A percentile compares a stretch with the other conserved stretches of the same genome.
phyloP scores from a whole-genome alignment of 2,113 vertebrate species.

The Rafetus swinhoei region DNA sequence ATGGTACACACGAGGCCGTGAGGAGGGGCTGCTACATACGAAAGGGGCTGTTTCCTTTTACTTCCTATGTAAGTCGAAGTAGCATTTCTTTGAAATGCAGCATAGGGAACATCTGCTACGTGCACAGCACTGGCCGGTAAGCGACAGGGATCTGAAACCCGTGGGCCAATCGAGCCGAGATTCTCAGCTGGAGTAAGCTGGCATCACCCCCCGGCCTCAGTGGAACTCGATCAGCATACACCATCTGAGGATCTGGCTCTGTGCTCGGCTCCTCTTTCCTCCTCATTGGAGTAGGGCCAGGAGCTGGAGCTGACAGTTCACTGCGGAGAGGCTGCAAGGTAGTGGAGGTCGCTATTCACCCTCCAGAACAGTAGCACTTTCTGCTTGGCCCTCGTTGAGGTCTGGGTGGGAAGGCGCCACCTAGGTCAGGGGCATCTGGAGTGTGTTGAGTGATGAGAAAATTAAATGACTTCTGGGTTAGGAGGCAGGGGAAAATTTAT shows the following conservation, averaged over 20 bases:
- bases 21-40: neutral
- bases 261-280: neutral
- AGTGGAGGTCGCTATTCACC: neutral
- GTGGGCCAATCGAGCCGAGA: neutral
- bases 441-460: neutral
- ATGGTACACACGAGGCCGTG: neutral
- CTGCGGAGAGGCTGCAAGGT: neutral
- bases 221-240: neutral
- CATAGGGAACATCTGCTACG: neutral
- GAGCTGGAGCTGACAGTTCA: neutral
- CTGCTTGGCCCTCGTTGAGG: neutral
- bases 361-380: neutral
- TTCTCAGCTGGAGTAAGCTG: neutral
- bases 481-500: neutral
- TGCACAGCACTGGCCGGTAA: neutral
- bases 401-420: neutral
- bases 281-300: neutral
- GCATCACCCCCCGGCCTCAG: neutral
- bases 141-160: neutral
- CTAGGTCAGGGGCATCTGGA: neutral
- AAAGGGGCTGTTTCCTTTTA: neutral
- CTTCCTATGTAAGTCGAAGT: neutral
- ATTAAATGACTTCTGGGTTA: neutral
- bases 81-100: too few species aligned
- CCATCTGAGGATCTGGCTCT: neutral